Evolutionary conservation across 2,113 vertebrate genomes (phyloP).

Genomic region (Ophthalmolycus amberensis): DNA sequence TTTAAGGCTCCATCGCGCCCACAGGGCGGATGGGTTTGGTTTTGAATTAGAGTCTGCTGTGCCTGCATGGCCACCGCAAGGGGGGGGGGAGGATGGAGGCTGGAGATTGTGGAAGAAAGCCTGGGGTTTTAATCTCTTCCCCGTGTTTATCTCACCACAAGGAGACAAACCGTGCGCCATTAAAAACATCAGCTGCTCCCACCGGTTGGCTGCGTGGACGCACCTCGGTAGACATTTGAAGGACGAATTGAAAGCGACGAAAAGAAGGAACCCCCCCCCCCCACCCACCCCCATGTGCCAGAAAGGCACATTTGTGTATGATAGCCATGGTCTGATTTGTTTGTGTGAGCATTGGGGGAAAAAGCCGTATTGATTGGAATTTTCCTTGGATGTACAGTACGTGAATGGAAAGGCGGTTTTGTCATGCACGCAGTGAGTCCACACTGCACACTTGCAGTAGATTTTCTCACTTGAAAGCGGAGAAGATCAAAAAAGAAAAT

Average conservation of each 20-base stretch:
- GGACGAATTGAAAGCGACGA: slow-evolving; percentile 71
- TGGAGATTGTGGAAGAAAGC: slow-evolving; percentile 78
- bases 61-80: slow-evolving; percentile 63
- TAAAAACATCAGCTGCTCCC: slow-evolving; percentile 81
- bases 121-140: slow-evolving; percentile 81
- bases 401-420: slow-evolving; percentile 13
- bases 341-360: slow-evolving; percentile 10
- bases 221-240: slow-evolving; percentile 79
- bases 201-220: slow-evolving; percentile 63
- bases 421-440: slow-evolving; percentile 18
- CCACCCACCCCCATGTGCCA: background rate
- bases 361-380: slow-evolving; percentile 45
- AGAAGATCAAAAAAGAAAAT: slow-evolving; percentile 56
- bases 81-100: slow-evolving; percentile 67
- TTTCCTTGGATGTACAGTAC: background rate
- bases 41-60: slow-evolving; percentile 71
- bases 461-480: slow-evolving; percentile 48
- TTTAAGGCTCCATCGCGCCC: background rate
- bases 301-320: slow-evolving; percentile 52
- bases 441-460: slow-evolving; percentile 27
- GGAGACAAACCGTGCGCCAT: slow-evolving; percentile 80
- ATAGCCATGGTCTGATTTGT: slow-evolving; percentile 43
- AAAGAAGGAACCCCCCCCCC: background rate
- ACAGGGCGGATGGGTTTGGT: slow-evolving; percentile 58
- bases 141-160: slow-evolving; percentile 80